Percentiles rank a stretch among this genome's conserved stretches.
Conservation (phyloP, 2,888 invertebrate genomes). For the Amphipyra berbera region DNA sequence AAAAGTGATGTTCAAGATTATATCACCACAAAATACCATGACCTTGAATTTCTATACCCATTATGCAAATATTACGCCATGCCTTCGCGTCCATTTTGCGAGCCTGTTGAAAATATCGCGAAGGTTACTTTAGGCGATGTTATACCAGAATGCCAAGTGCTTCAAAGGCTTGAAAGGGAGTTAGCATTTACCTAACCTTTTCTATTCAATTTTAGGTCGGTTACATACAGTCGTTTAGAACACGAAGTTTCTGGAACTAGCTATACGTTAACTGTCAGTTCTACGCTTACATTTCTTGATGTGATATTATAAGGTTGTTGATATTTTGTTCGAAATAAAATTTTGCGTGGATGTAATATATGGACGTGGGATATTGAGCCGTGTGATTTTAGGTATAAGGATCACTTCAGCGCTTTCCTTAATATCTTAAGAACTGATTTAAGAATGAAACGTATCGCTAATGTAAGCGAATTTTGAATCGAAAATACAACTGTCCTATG, state of each 20-base stretch:
- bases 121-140: conserved; percentile 52
- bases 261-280: conserved; percentile 3
- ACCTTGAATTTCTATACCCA: conserved; percentile 40
- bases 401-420: not conserved
- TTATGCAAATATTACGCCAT: conserved; percentile 21
- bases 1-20: too few relatives aligned
- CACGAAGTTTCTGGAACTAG: conserved; percentile 13
- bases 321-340: not conserved
- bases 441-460: too few relatives aligned
- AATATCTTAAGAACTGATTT: not conserved
- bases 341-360: not conserved
- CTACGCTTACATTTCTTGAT: not conserved
- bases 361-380: not conserved
- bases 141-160: conserved; percentile 73
- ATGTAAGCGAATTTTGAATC: too few relatives aligned
- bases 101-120: conserved; percentile 23
- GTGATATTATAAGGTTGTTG: not conserved
- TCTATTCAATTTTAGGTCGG: conserved; percentile 27
- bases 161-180: conserved; percentile 46
- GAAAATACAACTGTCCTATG: too few relatives aligned
- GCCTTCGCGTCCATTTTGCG: conserved; percentile 36
- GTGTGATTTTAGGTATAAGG: not conserved
- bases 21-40: not conserved
- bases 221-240: conserved; percentile 1
- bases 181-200: conserved; percentile 63